phyloP scores from a whole-genome alignment of 2,113 vertebrate species.

The Porphyrio hochstetteri region DNA sequence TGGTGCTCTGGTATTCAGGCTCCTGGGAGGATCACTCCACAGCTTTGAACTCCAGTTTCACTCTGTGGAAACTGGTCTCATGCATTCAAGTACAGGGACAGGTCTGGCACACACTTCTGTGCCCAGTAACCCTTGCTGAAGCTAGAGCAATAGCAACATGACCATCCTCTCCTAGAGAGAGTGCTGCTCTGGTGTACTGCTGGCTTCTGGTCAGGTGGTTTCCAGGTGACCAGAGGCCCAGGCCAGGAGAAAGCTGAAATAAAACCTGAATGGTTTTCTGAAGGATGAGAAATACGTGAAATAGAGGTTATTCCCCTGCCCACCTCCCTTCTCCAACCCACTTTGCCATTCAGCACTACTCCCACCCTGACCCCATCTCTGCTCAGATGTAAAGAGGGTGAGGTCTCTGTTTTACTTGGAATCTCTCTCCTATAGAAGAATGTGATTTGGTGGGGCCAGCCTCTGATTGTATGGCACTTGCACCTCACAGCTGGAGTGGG shows the following conservation, averaged over 20 bases:
- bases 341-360: background rate
- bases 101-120: background rate
- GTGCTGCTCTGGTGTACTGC: background rate
- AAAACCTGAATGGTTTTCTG: background rate
- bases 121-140: background rate
- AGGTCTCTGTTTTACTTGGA: conserved; percentile 17
- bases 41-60: background rate
- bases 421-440: background rate
- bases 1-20: background rate
- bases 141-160: background rate
- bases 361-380: background rate
- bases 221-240: background rate
- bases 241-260: background rate
- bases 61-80: background rate
- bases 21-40: background rate
- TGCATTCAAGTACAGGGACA: background rate
- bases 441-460: conserved; percentile 13
- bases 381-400: background rate
- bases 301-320: background rate
- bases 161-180: background rate
- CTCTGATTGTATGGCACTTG: background rate
- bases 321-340: background rate
- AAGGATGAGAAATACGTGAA: background rate
- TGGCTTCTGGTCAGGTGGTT: background rate
- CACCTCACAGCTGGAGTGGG: background rate